These are phyloP conservation scores for Arion vulgaris DNA, from an alignment of 1,140 invertebrate species.

Conservation along the genomic window DNA sequence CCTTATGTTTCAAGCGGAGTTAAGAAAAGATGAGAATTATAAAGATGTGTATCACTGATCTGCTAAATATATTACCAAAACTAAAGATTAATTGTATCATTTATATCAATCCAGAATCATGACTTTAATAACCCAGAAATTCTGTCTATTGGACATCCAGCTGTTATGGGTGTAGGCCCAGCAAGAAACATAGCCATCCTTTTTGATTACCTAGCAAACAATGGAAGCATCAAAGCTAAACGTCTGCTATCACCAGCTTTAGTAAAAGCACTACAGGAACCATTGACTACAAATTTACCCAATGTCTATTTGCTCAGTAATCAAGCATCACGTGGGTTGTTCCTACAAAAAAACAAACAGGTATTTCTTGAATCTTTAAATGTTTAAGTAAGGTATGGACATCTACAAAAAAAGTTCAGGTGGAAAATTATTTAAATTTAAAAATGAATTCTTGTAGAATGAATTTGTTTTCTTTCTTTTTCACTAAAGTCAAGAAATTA, in stretches of 20 bases:
- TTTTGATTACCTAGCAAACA: slow-evolving; percentile 39
- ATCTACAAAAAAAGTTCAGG: no score
- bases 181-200: slow-evolving; percentile 35
- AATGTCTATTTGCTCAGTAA: background rate
- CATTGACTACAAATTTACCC: slow-evolving; percentile 17
- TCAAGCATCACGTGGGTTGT: slow-evolving; percentile 8
- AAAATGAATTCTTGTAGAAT: no score
- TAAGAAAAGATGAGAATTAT: no score
- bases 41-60: no score
- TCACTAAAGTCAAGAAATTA: no score
- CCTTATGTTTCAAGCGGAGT: no score
- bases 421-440: no score
- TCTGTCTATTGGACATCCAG: slow-evolving; percentile 30
- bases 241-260: slow-evolving; percentile 15
- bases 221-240: slow-evolving; percentile 20
- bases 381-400: background rate
- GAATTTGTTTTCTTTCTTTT: no score
- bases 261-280: slow-evolving; percentile 9
- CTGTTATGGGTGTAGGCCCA: slow-evolving; percentile 26
- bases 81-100: no score
- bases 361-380: background rate
- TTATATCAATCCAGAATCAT: background rate
- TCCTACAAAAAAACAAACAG: background rate
- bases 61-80: no score
- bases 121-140: slow-evolving; percentile 24